Evolutionary conservation across 2,113 vertebrate genomes (phyloP).

Genomic region (Vidua chalybeata): DNA sequence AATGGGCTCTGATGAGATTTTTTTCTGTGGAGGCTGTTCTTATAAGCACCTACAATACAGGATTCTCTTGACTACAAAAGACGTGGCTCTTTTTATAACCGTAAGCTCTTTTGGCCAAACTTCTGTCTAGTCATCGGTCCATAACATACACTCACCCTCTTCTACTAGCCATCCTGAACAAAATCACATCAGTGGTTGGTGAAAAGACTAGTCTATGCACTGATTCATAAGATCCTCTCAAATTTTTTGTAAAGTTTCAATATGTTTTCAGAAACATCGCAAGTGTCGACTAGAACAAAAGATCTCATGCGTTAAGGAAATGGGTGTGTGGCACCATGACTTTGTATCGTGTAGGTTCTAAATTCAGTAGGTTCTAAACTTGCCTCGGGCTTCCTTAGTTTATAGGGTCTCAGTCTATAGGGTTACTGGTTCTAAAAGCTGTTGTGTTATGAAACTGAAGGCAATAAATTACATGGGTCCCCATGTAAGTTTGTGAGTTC

Average conservation of each 20-base stretch:
- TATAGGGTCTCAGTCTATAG: neutral
- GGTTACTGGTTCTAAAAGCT: neutral
- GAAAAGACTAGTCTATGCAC: neutral
- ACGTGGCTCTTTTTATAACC: neutral
- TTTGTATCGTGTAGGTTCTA: fast-evolving
- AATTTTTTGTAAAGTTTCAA: neutral
- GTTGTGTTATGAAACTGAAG: neutral
- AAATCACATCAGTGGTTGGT: neutral
- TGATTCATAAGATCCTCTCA: neutral
- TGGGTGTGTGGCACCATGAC: fast-evolving
- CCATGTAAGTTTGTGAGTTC: neutral
- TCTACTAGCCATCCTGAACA: neutral
- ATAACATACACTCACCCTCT: neutral
- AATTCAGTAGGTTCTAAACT: neutral
- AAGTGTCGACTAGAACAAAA: neutral
- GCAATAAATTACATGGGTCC: neutral
- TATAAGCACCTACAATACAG: neutral
- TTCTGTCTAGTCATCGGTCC: neutral
- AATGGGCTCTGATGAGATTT: neutral
- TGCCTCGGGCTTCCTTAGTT: neutral
- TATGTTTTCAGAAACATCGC: neutral
- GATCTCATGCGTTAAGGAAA: neutral
- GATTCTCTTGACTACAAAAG: neutral
- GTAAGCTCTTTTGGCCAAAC: neutral
- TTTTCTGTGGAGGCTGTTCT: neutral